Evolutionary conservation across 2,797 vertebrate species (phyloP), one percentile per base, ranked within the genome.

Genomic region (Dermochelys coriacea): DNA sequence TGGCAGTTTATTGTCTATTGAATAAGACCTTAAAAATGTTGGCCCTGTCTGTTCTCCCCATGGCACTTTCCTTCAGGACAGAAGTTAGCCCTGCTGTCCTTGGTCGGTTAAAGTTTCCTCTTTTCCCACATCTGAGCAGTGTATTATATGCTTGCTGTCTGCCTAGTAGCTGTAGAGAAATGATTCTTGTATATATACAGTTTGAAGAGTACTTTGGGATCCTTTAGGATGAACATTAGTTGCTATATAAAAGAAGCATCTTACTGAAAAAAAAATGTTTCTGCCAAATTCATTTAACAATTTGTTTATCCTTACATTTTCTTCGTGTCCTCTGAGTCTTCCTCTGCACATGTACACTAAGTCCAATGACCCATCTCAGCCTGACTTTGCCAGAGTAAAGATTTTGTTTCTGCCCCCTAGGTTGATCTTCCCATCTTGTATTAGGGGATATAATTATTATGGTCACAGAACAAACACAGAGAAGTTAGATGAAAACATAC

Each of bases 161-260:
- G 91, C 68, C 81, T 85, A 94, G 83, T 75, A 93, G 93, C 89
- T 93, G 91, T 84, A 93, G 45, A 57, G 85, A 94, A 83, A 93
- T 89, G 84, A 95, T 34, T 91, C 96, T 95, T 93, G 91, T 89
- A 77, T 93, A 77, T 81, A 87, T 41, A 93, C 94, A 79, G 91
- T 96, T 97, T 96, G 59, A 91, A 97, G 91, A 94, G 64, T 85
- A 54, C 93, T 96, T 96, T 86, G 79, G 88, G 92, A 95, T 96
- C 90, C 92, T 93, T 61, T 90, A 91, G 89, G 89, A 97, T 93
- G 88, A 95, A 95, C 95, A 87, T 83, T 90, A n/a, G 27, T 16
- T 84, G 75, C 78, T 85, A 41, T 85, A 93, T 91, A 97, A 96
- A 95, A 51, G 85, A 93, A 95, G 61, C 90, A 94, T 84, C 79